phyloP scores from a whole-genome alignment of 2,113 vertebrate genomes.

The Glaucidium brasilianum region DNA sequence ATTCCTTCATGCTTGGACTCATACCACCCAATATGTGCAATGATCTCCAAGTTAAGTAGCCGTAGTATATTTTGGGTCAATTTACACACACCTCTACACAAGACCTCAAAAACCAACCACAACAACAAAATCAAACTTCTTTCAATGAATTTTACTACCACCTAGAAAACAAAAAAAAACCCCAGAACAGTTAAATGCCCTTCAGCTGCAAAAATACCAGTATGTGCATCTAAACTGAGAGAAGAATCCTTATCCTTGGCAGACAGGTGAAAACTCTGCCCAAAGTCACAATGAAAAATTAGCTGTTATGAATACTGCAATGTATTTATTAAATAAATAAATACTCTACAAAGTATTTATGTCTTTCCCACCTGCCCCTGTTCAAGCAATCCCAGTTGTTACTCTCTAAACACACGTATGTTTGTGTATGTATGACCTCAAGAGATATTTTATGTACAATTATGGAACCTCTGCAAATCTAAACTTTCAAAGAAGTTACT shows the following conservation, averaged over 20 bases:
- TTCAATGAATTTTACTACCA: neutral
- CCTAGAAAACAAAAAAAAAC: too few relatives aligned
- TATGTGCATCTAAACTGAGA: neutral
- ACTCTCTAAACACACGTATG: neutral
- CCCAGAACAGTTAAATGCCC: neutral
- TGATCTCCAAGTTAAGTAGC: neutral
- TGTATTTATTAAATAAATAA: neutral
- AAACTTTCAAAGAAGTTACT: neutral
- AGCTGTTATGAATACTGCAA: neutral
- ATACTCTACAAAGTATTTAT: neutral
- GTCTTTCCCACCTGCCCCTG: neutral
- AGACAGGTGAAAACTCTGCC: neutral
- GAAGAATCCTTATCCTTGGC: neutral
- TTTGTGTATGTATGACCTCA: neutral
- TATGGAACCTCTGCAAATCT: neutral
- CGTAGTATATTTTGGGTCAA: neutral
- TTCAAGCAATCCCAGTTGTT: neutral
- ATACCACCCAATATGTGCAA: neutral
- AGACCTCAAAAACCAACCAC: neutral
- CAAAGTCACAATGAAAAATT: neutral
- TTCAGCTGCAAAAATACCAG: neutral
- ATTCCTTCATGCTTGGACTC: conserved; percentile 30
- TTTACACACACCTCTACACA: neutral
- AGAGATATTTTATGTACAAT: neutral
- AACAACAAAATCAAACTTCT: neutral